Evolutionary conservation across 1,140 invertebrate genomes (phyloP), one percentile per base, ranked within the genome.

Genomic region (Calephelis nemesis): DNA sequence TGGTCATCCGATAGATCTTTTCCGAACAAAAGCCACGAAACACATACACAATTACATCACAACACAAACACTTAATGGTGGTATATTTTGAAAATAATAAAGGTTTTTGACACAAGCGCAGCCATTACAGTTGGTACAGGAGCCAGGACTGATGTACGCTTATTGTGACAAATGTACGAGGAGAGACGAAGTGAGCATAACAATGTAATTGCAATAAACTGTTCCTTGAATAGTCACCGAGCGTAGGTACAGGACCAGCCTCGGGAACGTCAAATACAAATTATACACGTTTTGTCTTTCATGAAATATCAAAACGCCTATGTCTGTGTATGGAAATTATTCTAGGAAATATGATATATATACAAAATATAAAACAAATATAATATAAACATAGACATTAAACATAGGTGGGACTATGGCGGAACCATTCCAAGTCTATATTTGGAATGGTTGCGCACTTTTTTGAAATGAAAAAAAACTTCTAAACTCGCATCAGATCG

Each of bases 121-220:
- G 82, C 85, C 88, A 91, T 91, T 85, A 74, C 86, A 80, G 65
- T 63, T 74, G 77, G 73, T 75, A 80, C 78, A 84, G 82, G 82
- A 84, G 82, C 71, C 77, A 83, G 88, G 83, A 91, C 88, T 91
- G 87, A 85, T 77, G 30, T 30, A 77, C 70, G 79, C 73, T 77
- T 82, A 84, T 82, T 83, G 85, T 83, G 81, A 86, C 85, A 85
- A 82, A 88, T 85, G 84, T 85, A 81, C 76, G 74, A 78, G 80
- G 74, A 75, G 79, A 79, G 79, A 75, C 81, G 84, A 85, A 88
- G 87, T 87, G 88, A 88, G 76, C 86, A 87, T 91, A 91, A 91
- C 86, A 83, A 88, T 88, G 77, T 91, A 91, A 91, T 91, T 91
- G 87, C 88, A 76, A 79, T 83, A 84, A 91, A 90, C 76, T 84